Base-by-base conservation (phyloP, 2,888 invertebrate species). In the Prosapia bicincta region DNA sequence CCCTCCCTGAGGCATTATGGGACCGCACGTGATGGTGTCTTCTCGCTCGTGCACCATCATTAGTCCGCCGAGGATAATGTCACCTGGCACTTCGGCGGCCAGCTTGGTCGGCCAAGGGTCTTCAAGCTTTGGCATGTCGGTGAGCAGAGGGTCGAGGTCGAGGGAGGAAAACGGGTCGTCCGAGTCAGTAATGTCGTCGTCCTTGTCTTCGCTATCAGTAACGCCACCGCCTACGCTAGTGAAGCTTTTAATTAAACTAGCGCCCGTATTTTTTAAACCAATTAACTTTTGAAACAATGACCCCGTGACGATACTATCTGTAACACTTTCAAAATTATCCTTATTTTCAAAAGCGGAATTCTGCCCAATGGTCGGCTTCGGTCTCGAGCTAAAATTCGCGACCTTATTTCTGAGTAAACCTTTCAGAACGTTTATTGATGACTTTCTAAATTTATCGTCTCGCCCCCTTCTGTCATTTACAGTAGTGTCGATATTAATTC, bases 1-100 rank as follows among this genome's bases (percentile, higher is more conserved):
- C 0, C 80, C 93, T 0, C 96, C 97, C 85, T 97, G 96, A 0
- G 96, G 95, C 97, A 97, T 97, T 69, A 97, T 93, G 0, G 94
- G 94, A 0, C 97, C 97, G 83, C 97, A 97, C 3, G 93, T 94
- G 83, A 93, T 90, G 69, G 90, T 90, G 81, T 97, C 96, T 80
- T 94, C 93, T 30, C 97, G 87, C 82, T 96, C 96, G 84, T 97
- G 97, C 0, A 97, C 92, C 94, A 97, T 97, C 94, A 97, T 97
- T 68, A 97, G 86, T 0, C 96, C 97, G 10, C 97, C 97, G 1
- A 97, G 87, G 15, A 96, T 90, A 66, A 97, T 87, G 83, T 97
- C 93, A 0, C 97, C 97, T 83, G 95, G 93, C 67, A 96, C 91
- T 15, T 93, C 91, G 0, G 96, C 94, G 81, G 95, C 93, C 82